Percentiles rank a stretch among this genome's conserved stretches.
Conservation (phyloP, 2,797 vertebrate species). For the Rhabdophis nuchalis region DNA sequence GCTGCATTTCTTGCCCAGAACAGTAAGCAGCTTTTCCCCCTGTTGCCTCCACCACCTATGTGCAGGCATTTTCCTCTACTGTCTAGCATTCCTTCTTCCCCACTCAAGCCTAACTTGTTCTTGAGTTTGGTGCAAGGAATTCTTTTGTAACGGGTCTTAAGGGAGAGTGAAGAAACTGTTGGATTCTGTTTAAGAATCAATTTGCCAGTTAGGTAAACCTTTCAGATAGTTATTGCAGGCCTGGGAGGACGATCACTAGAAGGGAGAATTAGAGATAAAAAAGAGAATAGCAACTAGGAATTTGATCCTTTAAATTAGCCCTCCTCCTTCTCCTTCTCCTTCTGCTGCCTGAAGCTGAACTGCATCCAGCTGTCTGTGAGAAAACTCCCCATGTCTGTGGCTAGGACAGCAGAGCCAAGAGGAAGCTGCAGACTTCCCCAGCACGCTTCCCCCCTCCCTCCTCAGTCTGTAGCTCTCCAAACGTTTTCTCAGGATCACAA, state of each 20-base stretch:
- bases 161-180: not conserved
- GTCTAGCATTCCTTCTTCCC: not conserved
- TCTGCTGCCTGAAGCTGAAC: constrained; percentile 31
- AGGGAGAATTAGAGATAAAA: not conserved
- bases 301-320: constrained; percentile 23
- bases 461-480: not conserved
- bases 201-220: not conserved
- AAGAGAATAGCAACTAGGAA: constrained; percentile 35
- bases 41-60: not conserved
- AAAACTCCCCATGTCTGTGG: constrained; percentile 30
- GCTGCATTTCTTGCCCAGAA: not conserved
- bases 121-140: not conserved
- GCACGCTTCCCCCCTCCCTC: not conserved
- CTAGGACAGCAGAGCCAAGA: constrained; percentile 14
- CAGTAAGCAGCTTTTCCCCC: not conserved
- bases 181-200: not conserved
- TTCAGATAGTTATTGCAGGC: not conserved
- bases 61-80: not conserved
- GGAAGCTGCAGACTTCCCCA: constrained; percentile 3
- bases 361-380: constrained; percentile 44
- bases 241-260: not conserved
- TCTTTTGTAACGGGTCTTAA: not conserved
- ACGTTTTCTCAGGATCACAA: not conserved
- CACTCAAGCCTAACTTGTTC: not conserved
- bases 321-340: constrained; percentile 12